Base-by-base conservation (phyloP, 2,888 invertebrate genomes). In the Fragum whitleyi region DNA sequence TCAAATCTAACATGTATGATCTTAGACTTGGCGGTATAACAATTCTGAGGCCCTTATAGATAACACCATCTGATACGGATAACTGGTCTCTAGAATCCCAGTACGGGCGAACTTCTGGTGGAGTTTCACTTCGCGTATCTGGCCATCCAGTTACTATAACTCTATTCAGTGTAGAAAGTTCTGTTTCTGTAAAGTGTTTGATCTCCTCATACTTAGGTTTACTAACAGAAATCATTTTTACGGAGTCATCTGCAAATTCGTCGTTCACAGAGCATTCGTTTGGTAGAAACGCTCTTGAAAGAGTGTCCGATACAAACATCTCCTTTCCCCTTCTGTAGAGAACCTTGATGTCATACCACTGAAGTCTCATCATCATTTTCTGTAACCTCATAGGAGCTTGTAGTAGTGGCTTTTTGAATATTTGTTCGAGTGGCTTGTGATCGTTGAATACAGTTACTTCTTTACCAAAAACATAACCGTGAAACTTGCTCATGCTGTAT, bases 381-480 rank as follows among this genome's bases (percentile, higher is more conserved):
- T 76, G 72, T 16, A 79, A 26, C 42, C 79, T 0, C 68, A 72
- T 75, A 16, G 74, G 71, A 19, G 79, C 74, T 23, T 69, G 61
- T 7, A 75, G 26, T 36, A 75, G 69, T 16, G 73, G 68, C 42
- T 78, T 74, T 23, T 29, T 5, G 36, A 72, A 65, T 59, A 79
- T 74, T 7, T 70, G 39, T 57, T 76, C 69, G 14, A 86, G 29
- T 6, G 85, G 80, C 51, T 79, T 84, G 32, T 81, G 83, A 53
- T 87, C 87, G 32, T 65, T 83, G 59, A 77, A 75, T 7, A 87
- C 78, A 19, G 21, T 51, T 0, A 73, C 59, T 62, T 79, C 71
- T 71, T 81, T 82, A 0, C 87, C 83, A 75, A 84, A 85, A 2
- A 87, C 84, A 59, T 85, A 89, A 1, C 67, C 59, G 55, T 81